Percentiles rank a stretch among this genome's conserved stretches.
phyloP scores from a whole-genome alignment of 2,888 invertebrate genomes.

The Chloromyia formosa region DNA sequence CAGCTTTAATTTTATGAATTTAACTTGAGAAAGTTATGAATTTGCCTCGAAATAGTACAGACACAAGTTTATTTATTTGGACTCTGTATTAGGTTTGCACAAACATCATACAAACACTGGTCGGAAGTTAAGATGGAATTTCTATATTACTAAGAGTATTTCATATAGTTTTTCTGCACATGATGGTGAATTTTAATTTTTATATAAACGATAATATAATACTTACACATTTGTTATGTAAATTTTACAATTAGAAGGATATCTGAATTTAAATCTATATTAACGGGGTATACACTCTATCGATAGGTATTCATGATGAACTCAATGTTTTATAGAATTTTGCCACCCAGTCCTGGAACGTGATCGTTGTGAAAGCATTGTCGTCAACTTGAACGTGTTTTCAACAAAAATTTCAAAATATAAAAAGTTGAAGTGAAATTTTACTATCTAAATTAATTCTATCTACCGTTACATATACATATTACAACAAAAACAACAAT shows the following conservation, averaged over 20 bases:
- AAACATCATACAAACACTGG: no score
- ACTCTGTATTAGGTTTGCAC: no score
- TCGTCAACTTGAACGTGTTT: neutral
- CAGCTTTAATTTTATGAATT: no score
- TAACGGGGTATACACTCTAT: neutral
- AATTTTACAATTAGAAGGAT: neutral
- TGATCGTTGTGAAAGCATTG: constrained; percentile 15
- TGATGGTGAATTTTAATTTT: no score
- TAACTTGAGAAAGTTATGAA: no score
- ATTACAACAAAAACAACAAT: neutral
- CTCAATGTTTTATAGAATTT: constrained; percentile 17
- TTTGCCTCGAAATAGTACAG: no score
- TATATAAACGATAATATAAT: no score
- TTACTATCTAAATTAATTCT: neutral
- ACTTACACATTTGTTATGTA: no score
- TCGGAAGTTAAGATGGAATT: no score
- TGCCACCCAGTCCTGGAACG: constrained; percentile 43
- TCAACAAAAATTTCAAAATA: neutral
- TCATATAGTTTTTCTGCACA: no score
- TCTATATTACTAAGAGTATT: no score
- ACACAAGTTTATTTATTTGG: no score
- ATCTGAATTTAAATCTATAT: neutral
- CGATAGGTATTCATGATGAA: neutral
- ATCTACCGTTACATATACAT: neutral
- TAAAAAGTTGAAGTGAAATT: constrained; percentile 27